Evolutionary conservation across 2,113 vertebrate species (phyloP), one percentile per base, ranked within the genome.

Genomic region (Meleagris gallopavo): DNA sequence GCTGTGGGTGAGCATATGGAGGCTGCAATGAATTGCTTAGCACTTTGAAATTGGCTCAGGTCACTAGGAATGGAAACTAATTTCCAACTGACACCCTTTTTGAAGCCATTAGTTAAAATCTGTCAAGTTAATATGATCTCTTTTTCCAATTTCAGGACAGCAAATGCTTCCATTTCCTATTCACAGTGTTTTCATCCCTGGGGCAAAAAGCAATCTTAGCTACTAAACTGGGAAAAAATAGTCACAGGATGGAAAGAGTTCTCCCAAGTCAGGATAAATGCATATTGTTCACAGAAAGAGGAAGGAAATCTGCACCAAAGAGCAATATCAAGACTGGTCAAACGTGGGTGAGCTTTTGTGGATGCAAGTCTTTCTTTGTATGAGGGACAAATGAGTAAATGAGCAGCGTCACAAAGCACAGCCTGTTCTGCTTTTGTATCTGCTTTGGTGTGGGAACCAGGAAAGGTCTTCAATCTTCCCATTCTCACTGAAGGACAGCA

Each of bases 41-140:
- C 36, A 54, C 20, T 76, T 84, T 19, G 54, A 87, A 89, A 93
- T 70, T 85, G 34, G 58, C 46, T 20, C 15, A 36, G 17, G 32
- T 83, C 79, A 79, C 64, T 60, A 70, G 75, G 79, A 91, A 71
- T 17, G 9, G 41, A 94, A 93, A 92, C 50, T 80, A 60, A 89
- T 96, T 89, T 96, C 64, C 38, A 79, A 12, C 17, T 65, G 77
- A 41, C 3, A 10, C 4, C 17, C 62, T 86, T 77, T 88, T 64
- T 67, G 43, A 77, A 22, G 38, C 13, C 18, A n/a, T 91, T 94
- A 89, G 32, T 69, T 89, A 90, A n/a, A 89, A 73, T 7, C 41
- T 75, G 55, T 61, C 76, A 79, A 86, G 27, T 29, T 85, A 77
- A 70, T 74, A 73, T 41, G 55, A 80, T 45, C 22, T 86, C 43